phyloP scores from a whole-genome alignment of 2,888 invertebrate genomes.

The Drosophila neotestacea region DNA sequence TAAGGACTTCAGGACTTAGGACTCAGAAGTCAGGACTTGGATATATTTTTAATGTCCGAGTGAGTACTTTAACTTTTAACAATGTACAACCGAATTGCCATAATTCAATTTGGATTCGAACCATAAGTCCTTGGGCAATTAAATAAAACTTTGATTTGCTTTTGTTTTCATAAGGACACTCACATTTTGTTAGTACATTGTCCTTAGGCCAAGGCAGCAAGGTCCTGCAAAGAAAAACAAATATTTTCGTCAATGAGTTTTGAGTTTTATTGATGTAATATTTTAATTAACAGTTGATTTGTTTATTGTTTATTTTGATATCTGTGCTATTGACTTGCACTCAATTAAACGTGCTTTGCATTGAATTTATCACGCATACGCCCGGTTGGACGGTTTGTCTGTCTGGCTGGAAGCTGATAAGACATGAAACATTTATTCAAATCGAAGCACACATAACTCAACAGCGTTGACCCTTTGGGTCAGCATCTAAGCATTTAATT shows the following conservation, averaged over 20 bases:
- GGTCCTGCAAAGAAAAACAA: constrained; percentile 11
- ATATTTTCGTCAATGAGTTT: constrained; percentile 2
- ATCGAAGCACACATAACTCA: constrained; percentile 29
- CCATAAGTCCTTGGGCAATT: constrained; percentile 4
- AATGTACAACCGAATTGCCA: constrained; percentile 12
- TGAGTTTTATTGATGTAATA: background rate
- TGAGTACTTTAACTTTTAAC: constrained; percentile 8
- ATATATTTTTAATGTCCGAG: background rate
- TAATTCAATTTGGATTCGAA: constrained; percentile 10
- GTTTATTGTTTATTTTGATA: background rate
- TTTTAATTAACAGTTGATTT: background rate
- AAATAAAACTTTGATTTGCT: constrained; percentile 12
- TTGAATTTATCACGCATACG: constrained; percentile 38
- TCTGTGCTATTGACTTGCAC: constrained; percentile 11
- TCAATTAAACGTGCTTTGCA: constrained; percentile 5
- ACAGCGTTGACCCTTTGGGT: constrained; percentile 30
- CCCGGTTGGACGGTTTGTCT: constrained; percentile 7
- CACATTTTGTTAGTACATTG: background rate
- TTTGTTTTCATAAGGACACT: background rate
- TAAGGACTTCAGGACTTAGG: constrained; percentile 5
- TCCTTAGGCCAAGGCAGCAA: background rate
- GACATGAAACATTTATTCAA: constrained; percentile 35
- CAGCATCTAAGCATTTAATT: constrained; percentile 42
- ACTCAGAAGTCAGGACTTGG: background rate
- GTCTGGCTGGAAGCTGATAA: constrained; percentile 36